Evolutionary conservation across 2,113 vertebrate species (phyloP).

Genomic region (Micromys minutus): DNA sequence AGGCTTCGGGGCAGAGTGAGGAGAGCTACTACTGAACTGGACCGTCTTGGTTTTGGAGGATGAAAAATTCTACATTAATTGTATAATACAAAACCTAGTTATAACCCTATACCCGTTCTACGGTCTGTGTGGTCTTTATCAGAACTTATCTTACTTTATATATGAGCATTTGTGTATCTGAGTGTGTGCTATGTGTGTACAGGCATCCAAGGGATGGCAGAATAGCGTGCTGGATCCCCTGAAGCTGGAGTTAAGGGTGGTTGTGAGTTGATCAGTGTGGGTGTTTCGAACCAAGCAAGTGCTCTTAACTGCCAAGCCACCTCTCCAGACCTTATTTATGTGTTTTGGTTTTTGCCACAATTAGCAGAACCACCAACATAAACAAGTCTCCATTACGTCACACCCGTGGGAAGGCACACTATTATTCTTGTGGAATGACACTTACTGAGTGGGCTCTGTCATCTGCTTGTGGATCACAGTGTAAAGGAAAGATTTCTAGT

Average conservation of each 20-base stretch:
- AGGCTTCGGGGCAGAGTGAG: not conserved
- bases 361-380: not conserved
- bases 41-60: no score
- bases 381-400: no score
- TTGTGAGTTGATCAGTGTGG: not conserved
- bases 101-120: not conserved
- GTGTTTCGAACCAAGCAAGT: not conserved
- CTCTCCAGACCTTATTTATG: not conserved
- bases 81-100: no score
- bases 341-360: not conserved
- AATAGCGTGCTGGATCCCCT: not conserved
- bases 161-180: no score
- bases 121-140: not conserved
- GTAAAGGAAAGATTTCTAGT: not conserved
- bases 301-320: not conserved
- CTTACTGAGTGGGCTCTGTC: not conserved
- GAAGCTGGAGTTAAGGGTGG: not conserved
- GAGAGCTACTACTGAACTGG: not conserved
- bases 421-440: not conserved
- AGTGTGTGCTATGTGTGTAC: not conserved
- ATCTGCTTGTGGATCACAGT: not conserved
- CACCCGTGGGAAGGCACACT: not conserved
- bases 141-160: not conserved
- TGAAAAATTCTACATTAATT: not conserved
- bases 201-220: not conserved